Evolutionary conservation across 2,888 invertebrate genomes (phyloP).

Genomic region (Isoperla grammatica): DNA sequence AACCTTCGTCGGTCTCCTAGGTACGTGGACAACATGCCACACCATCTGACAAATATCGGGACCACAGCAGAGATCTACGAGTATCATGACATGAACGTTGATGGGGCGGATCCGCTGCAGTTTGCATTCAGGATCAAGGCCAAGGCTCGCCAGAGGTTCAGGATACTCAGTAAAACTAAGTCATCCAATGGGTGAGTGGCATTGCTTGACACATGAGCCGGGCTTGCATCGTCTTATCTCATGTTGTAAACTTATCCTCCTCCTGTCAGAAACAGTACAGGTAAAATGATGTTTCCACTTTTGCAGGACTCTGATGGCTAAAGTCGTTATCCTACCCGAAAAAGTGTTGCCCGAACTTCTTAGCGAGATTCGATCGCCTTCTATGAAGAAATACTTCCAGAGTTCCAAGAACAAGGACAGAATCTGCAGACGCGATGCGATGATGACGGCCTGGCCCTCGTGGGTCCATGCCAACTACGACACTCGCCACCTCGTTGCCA

Average conservation of each 20-base stretch:
- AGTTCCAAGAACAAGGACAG: constrained; percentile 28
- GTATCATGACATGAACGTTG: constrained; percentile 48
- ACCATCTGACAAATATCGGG: constrained; percentile 39
- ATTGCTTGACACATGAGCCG: too few relatives aligned
- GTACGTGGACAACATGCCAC: too few relatives aligned
- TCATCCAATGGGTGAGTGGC: constrained; percentile 45
- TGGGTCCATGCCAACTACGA: constrained; percentile 64
- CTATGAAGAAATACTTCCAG: constrained; percentile 37
- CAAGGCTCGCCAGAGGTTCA: constrained; percentile 70
- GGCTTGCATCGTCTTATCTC: constrained; percentile 34
- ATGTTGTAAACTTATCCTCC: constrained; percentile 29
- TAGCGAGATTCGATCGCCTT: constrained; percentile 40
- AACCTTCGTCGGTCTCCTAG: too few relatives aligned
- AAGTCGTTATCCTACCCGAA: constrained; percentile 65
- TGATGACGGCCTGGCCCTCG: constrained; percentile 57
- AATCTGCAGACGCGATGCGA: constrained; percentile 41
- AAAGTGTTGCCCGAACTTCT: constrained; percentile 54
- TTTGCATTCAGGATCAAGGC: constrained; percentile 58
- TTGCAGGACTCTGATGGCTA: constrained; percentile 41
- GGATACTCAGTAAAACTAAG: constrained; percentile 47
- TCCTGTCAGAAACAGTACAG: too few relatives aligned
- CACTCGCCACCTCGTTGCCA: constrained; percentile 44
- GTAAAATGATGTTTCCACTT: too few relatives aligned
- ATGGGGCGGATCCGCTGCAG: constrained; percentile 20
- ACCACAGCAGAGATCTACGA: constrained; percentile 63